These are phyloP conservation scores for Neotoma lepida DNA, from an alignment of 2,113 vertebrate genomes.

Conservation along the genomic window DNA sequence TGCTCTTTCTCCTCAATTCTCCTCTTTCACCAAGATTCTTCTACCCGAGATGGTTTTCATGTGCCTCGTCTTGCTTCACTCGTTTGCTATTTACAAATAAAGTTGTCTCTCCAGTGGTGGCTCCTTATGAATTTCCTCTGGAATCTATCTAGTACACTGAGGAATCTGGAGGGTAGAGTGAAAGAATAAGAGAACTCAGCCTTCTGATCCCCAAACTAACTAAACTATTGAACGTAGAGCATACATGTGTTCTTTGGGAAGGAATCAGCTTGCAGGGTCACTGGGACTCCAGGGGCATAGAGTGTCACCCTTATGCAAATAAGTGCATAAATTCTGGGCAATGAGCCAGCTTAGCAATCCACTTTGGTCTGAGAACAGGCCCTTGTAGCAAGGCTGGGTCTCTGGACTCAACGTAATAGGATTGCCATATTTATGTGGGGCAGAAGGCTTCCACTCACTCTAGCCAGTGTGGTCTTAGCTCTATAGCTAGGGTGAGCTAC, in stretches of 20 bases:
- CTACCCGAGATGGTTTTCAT: slow-evolving; percentile 6
- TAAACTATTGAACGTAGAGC: neutral
- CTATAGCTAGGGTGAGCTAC: neutral
- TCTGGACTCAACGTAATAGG: neutral
- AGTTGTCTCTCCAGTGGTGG: slow-evolving; percentile 72
- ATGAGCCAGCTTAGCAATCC: neutral
- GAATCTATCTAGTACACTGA: slow-evolving; percentile 26
- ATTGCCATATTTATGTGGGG: neutral
- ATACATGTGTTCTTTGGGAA: slow-evolving; percentile 26
- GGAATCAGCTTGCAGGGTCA: slow-evolving; percentile 39
- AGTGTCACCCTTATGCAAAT: neutral
- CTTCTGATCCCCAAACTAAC: slow-evolving; percentile 45
- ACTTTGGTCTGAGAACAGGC: neutral
- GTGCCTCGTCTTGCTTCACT: slow-evolving; percentile 44
- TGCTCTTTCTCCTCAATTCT: neutral
- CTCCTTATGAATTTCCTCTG: slow-evolving; percentile 53
- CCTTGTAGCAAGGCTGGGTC: neutral
- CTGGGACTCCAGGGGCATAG: neutral
- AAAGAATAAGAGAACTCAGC: neutral
- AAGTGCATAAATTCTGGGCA: neutral
- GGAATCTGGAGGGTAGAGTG: neutral
- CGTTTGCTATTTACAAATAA: slow-evolving; percentile 71
- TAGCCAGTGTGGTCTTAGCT: neutral
- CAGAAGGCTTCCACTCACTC: neutral
- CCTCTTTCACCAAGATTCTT: slow-evolving; percentile 1